Percentiles rank a stretch among this genome's conserved stretches.
Evolutionary conservation across 1,140 invertebrate species (phyloP).

Genomic region (Bactericera cockerelli): DNA sequence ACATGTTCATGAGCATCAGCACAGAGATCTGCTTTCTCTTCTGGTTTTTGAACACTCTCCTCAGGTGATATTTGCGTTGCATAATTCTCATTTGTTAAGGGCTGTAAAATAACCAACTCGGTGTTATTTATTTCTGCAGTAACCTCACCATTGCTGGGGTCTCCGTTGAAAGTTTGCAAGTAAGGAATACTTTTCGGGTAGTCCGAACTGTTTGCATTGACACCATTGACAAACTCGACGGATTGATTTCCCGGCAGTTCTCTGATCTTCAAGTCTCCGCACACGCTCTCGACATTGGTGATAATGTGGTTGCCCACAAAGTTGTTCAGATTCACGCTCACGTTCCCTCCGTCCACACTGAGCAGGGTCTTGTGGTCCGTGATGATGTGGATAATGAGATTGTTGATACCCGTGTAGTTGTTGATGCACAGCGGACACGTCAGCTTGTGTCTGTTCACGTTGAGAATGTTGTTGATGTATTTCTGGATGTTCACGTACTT

Average conservation of each 20-base stretch:
- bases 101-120: too few species aligned
- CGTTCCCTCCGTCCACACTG: background rate
- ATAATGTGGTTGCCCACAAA: background rate
- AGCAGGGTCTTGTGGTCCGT: background rate
- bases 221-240: background rate
- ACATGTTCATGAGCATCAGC: background rate
- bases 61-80: too few species aligned
- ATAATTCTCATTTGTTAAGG: too few species aligned
- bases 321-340: background rate
- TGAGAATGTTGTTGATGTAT: too few species aligned
- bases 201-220: background rate
- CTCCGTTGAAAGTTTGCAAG: background rate
- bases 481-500: background rate
- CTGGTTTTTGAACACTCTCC: too few species aligned
- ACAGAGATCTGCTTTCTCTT: too few species aligned
- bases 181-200: background rate
- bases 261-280: background rate
- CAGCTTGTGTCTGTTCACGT: background rate
- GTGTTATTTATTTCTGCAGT: too few species aligned
- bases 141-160: too few species aligned
- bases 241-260: background rate
- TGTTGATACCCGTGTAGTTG: background rate
- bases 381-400: slow-evolving; percentile 2
- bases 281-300: background rate
- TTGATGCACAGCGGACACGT: background rate